These are phyloP conservation scores for Conus canariensis DNA, from an alignment of 2,888 invertebrate genomes.

Conservation along the genomic window DNA sequence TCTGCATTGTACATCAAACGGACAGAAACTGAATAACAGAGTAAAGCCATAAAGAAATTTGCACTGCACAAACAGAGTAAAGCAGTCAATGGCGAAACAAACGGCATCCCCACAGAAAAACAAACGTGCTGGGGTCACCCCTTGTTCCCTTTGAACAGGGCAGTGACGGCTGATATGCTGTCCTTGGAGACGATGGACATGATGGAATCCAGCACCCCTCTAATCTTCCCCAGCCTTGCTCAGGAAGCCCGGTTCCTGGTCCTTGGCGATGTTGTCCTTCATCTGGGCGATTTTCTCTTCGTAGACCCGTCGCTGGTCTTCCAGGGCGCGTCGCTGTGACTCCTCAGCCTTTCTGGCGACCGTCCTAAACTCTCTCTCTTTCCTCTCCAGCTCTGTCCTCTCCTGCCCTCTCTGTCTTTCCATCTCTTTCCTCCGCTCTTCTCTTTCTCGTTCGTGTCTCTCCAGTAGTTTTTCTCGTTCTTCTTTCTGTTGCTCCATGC, in stretches of 20 bases:
- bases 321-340: not conserved
- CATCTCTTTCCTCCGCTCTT: not conserved
- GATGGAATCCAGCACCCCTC: not conserved
- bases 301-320: not conserved
- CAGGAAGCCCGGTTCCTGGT: constrained; percentile 21
- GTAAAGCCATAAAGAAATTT: too few relatives aligned
- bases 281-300: not conserved
- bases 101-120: too few relatives aligned
- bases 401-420: not conserved
- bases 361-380: not conserved
- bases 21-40: too few relatives aligned
- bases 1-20: too few relatives aligned
- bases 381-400: not conserved
- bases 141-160: not conserved
- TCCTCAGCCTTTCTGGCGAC: not conserved
- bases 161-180: not conserved
- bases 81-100: too few relatives aligned
- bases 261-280: constrained; percentile 6
- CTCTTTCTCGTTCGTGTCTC: constrained; percentile 1
- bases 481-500: not conserved
- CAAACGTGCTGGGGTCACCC: not conserved
- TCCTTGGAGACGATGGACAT: not conserved
- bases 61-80: too few relatives aligned
- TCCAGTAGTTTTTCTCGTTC: not conserved
- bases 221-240: not conserved